These are phyloP conservation scores for Nymphalis polychloros DNA, from an alignment of 2,888 invertebrate genomes.

Conservation along the genomic window DNA sequence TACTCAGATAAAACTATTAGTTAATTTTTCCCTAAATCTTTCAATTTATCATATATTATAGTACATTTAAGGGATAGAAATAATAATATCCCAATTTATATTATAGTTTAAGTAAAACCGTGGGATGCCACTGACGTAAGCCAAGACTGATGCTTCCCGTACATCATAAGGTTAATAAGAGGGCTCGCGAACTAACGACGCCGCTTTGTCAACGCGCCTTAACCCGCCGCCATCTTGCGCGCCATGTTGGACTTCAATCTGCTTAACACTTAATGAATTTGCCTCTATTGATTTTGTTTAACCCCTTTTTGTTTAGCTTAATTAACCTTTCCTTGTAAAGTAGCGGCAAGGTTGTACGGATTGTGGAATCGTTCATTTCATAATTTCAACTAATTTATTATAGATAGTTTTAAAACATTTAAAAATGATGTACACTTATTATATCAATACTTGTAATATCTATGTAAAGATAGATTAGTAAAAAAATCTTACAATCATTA, in stretches of 20 bases:
- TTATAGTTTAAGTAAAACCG: constrained; percentile 31
- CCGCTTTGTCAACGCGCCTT: constrained; percentile 81
- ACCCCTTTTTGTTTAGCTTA: constrained; percentile 82
- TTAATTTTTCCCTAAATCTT: background rate
- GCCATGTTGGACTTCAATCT: constrained; percentile 81
- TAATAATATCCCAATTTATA: constrained; percentile 23
- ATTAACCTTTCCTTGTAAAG: constrained; percentile 77
- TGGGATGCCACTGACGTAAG: constrained; percentile 34
- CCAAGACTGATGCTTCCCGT: constrained; percentile 69
- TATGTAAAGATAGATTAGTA: no score
- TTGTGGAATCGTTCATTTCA: constrained; percentile 27
- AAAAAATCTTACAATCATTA: no score
- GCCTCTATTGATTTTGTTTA: constrained; percentile 81
- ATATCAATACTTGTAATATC: no score
- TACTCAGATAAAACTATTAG: no score
- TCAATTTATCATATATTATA: background rate
- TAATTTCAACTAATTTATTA: constrained; percentile 1
- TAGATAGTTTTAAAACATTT: no score
- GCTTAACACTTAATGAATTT: constrained; percentile 81
- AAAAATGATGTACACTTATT: no score
- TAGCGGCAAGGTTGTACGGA: constrained; percentile 28
- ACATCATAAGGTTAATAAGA: constrained; percentile 83
- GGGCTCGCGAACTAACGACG: constrained; percentile 80
- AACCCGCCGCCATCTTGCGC: constrained; percentile 73
- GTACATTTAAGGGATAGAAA: background rate